Base-by-base conservation (phyloP, 37 sponge, comb jelly and placozoan genomes). In the Crambe crambe region DNA sequence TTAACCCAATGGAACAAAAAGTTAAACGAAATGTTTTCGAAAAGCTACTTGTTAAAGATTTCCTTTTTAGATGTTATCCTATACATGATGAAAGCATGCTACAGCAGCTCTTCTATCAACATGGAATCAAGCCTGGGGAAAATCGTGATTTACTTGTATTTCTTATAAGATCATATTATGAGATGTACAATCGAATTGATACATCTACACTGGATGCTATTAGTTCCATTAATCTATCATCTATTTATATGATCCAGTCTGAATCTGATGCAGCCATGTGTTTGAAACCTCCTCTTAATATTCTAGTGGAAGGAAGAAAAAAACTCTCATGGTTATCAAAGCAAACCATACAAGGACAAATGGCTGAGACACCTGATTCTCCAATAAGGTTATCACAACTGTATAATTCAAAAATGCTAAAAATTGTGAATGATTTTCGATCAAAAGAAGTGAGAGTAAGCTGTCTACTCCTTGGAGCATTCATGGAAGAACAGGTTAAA, bases 401-500 rank as follows among this genome's bases (percentile, higher is more conserved):
- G 44, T 44, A 84, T 37, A 84, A 84, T 35, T 31, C 47, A 43
- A 51, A 68, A 47, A 84, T 84, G 85, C 59, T 84, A 2, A 40
- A 68, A 6, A 54, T 39, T 1, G 60, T 84, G 3, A 75, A 75
- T 37, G 9, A 68, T 1, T 43, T 84, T 56, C 67, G 76, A 12
- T 10, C 38, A 20, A 41, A 82, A 23, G 72, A 84, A 23, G 70
- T 76, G 10, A 68, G 54, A 38, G 34, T 85, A 5, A 77, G 86
- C 60, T 37, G 65, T 9, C 25, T 54, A 20, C 70, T 89, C 26
- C 34, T 83, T 0, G 84, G 83, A 43, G 84, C 80, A 18, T 89
- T 89, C 67, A 89, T 89, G 89, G 80, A 76, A 43, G 42, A 75
- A 18, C 89, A 83, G 27, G 54, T 89, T 40, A 41, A 59, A 56